Percentiles rank a stretch among this genome's conserved stretches.
Evolutionary conservation across 1,140 invertebrate species (phyloP).

Genomic region (Leptinotarsa texana): DNA sequence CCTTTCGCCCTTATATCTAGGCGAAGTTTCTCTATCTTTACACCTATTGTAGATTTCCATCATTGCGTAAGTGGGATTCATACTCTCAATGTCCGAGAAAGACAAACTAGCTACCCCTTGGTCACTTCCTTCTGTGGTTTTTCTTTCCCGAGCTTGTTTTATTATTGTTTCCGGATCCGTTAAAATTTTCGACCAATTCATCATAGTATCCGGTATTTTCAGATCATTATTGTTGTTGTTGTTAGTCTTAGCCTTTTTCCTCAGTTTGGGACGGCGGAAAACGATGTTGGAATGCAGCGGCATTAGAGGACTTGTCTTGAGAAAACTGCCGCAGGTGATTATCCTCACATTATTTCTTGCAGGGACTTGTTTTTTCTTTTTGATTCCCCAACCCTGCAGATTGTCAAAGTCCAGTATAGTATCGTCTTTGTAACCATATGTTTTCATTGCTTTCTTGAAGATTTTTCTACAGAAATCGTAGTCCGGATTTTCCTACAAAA

Average conservation of each 20-base stretch:
- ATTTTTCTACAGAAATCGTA: constrained; percentile 65
- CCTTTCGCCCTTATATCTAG: constrained; percentile 20
- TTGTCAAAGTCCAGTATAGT: constrained; percentile 61
- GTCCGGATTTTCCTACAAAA: constrained; percentile 61
- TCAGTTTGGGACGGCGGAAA: constrained; percentile 39
- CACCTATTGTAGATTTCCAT: constrained; percentile 60
- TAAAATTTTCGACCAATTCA: constrained; percentile 64
- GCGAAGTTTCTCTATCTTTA: constrained; percentile 52
- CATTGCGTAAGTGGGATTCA: constrained; percentile 64
- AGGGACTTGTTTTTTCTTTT: constrained; percentile 51
- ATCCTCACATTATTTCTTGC: constrained; percentile 47
- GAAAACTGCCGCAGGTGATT: constrained; percentile 51
- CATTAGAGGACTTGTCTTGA: constrained; percentile 31
- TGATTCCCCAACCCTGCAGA: constrained; percentile 55
- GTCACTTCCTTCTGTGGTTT: constrained; percentile 51
- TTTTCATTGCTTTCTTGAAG: constrained; percentile 62
- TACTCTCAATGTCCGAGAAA: constrained; percentile 55
- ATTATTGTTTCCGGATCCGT: constrained; percentile 63
- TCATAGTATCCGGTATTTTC: constrained; percentile 48
- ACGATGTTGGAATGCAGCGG: constrained; percentile 36
- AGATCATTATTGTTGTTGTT: not conserved
- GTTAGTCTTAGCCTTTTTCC: constrained; percentile 39
- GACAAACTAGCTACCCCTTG: constrained; percentile 35
- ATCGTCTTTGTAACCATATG: constrained; percentile 59
- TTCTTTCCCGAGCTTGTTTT: constrained; percentile 54